Evolutionary conservation across 2,113 vertebrate genomes (phyloP).

Genomic region (Boulengeromyrus knoepffleri): DNA sequence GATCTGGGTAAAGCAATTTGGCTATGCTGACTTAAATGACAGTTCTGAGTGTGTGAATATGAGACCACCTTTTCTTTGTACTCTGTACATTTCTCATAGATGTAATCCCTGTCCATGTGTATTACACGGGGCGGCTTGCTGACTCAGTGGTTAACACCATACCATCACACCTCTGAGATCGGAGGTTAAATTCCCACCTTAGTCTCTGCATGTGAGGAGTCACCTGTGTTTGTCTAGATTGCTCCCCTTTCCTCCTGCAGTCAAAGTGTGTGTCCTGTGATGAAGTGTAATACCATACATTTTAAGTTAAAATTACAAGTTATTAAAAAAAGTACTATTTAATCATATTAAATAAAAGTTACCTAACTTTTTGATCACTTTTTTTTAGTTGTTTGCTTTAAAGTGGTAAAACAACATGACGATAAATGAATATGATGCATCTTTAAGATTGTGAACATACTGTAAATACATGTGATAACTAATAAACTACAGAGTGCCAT

Average conservation of each 20-base stretch:
- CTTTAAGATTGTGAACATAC: background rate
- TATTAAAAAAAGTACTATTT: background rate
- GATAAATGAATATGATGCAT: background rate
- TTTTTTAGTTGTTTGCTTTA: background rate
- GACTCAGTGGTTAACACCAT: background rate
- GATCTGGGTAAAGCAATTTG: background rate
- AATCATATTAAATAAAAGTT: background rate
- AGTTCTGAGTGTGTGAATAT: background rate
- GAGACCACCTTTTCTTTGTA: background rate
- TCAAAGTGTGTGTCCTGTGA: background rate
- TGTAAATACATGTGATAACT: background rate
- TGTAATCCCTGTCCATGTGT: background rate
- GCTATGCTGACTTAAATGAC: background rate
- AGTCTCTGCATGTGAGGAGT: background rate
- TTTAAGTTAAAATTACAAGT: background rate
- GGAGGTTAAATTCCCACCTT: background rate
- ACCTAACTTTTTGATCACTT: background rate
- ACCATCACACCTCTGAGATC: background rate
- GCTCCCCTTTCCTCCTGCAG: background rate
- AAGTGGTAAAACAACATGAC: background rate
- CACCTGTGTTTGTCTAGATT: background rate
- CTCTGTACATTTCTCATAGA: background rate
- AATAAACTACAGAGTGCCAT: background rate
- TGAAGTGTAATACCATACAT: background rate
- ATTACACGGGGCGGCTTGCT: background rate